phyloP scores from a whole-genome alignment of 2,888 invertebrate genomes.

The Thecophora atra region DNA sequence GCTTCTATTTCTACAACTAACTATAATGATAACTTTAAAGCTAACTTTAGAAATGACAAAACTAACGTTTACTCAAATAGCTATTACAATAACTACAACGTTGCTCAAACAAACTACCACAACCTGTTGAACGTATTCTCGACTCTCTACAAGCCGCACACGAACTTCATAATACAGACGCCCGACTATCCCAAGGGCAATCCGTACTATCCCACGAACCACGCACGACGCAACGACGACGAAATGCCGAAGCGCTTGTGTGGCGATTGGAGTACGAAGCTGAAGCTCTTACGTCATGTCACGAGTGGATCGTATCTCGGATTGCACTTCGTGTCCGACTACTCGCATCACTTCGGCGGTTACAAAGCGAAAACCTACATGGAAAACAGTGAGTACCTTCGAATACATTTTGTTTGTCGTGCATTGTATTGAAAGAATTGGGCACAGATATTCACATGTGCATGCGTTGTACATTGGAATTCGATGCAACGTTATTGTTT shows the following conservation, averaged over 20 bases:
- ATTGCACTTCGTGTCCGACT: conserved; percentile 80
- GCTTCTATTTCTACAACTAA: conserved; percentile 41
- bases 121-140: conserved; percentile 55
- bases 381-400: conserved; percentile 74
- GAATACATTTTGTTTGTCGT: not conserved
- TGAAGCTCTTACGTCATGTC: conserved; percentile 77
- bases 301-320: conserved; percentile 72
- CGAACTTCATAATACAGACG: conserved; percentile 57
- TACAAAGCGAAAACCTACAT: conserved; percentile 78
- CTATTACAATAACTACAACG: conserved; percentile 52
- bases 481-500: too few relatives aligned
- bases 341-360: conserved; percentile 79
- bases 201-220: conserved; percentile 46
- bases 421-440: too few relatives aligned
- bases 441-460: too few relatives aligned
- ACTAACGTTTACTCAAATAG: conserved; percentile 47
- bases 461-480: too few relatives aligned
- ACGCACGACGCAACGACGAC: conserved; percentile 41
- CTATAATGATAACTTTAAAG: conserved; percentile 38
- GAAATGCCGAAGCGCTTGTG: conserved; percentile 70
- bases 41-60: conserved; percentile 35
- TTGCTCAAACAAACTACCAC: conserved; percentile 55
- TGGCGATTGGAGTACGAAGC: conserved; percentile 82
- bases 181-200: conserved; percentile 57
- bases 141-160: conserved; percentile 54